Evolutionary conservation across 2,888 invertebrate species (phyloP).

Genomic region (Gonocerus acuteangulatus): DNA sequence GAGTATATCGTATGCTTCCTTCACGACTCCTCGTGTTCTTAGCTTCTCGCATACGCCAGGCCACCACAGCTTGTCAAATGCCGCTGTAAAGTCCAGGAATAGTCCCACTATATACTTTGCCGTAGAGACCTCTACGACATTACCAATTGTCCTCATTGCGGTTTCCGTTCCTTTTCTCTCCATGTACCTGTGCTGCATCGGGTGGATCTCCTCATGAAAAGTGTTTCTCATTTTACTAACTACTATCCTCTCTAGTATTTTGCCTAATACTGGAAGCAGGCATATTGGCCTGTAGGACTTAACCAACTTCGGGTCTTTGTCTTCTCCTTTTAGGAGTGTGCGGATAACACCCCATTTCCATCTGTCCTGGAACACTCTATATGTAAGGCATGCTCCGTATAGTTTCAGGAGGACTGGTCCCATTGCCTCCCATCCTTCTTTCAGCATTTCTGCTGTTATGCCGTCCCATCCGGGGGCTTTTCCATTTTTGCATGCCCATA

Average conservation of each 20-base stretch:
- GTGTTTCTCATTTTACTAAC: neutral
- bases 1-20: neutral
- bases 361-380: neutral
- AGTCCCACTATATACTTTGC: slow-evolving; percentile 4
- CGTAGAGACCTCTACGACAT: neutral
- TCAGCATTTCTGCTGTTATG: neutral
- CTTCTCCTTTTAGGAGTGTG: neutral
- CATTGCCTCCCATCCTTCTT: neutral
- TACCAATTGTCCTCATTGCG: slow-evolving; percentile 8
- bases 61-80: slow-evolving; percentile 11
- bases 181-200: slow-evolving; percentile 25
- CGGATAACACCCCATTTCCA: neutral
- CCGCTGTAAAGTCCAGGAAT: slow-evolving; percentile 5
- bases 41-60: neutral
- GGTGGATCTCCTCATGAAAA: neutral
- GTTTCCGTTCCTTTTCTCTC: slow-evolving; percentile 22
- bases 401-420: neutral
- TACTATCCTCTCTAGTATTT: slow-evolving; percentile 27
- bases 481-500: neutral
- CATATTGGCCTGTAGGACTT: neutral
- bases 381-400: neutral
- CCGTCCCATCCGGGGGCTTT: neutral
- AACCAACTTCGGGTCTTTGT: neutral
- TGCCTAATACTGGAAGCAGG: slow-evolving; percentile 9
- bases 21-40: neutral